Conservation (phyloP, 2,888 invertebrate genomes). For the Hyalella azteca region DNA sequence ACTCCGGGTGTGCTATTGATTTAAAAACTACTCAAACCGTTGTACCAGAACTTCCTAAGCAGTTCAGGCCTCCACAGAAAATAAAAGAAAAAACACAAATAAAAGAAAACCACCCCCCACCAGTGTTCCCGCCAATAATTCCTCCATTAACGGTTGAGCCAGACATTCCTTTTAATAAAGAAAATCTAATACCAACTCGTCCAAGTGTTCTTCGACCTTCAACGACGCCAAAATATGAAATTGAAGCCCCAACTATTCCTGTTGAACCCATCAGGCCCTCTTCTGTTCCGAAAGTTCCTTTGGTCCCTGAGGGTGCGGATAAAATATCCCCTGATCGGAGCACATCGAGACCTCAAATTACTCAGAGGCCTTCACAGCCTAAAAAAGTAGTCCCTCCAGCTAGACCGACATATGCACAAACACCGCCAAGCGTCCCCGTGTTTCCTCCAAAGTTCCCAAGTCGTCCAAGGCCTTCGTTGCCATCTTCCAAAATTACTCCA, state of each 20-base stretch:
- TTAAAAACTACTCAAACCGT: neutral
- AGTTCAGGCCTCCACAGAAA: constrained; percentile 60
- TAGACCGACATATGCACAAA: neutral
- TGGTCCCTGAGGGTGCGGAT: neutral
- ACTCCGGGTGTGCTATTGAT: constrained; percentile 59
- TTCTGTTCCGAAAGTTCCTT: neutral
- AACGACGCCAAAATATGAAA: neutral
- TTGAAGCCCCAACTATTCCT: neutral
- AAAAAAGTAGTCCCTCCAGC: neutral
- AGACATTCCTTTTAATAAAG: neutral
- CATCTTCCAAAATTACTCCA: neutral
- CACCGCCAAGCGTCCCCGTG: neutral
- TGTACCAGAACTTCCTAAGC: constrained; percentile 59
- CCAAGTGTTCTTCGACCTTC: neutral
- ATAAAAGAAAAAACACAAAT: neutral
- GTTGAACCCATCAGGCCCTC: neutral
- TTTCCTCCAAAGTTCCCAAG: neutral
- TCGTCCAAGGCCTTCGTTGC: neutral
- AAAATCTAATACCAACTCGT: constrained; percentile 8
- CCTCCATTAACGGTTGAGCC: neutral
- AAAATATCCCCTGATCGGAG: neutral
- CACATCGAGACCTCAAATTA: neutral
- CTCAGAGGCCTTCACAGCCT: neutral
- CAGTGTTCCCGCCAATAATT: neutral
- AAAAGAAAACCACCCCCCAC: neutral